Percentiles rank a stretch among this genome's conserved stretches.
Evolutionary conservation across 2,888 invertebrate genomes (phyloP).

Genomic region (Microctonus aethiopoides): DNA sequence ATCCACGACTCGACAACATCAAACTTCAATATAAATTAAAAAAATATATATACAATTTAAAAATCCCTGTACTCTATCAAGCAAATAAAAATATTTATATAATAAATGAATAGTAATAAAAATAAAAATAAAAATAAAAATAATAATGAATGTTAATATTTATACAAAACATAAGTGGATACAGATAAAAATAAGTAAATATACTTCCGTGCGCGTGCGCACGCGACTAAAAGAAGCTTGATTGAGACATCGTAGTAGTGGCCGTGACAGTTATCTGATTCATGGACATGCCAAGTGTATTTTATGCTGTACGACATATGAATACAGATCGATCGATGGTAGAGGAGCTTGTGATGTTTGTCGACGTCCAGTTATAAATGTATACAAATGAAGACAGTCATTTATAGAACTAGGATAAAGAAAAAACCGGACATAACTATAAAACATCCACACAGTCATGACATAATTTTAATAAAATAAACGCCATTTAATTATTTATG

Average conservation of each 20-base stretch:
- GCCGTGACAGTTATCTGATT: constrained; percentile 68
- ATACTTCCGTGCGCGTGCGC: constrained; percentile 29
- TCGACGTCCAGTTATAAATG: neutral
- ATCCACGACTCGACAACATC: neutral
- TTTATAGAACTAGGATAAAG: neutral
- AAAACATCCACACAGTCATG: no score
- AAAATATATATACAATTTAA: neutral
- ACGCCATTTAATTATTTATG: constrained; percentile 4
- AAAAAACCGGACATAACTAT: neutral
- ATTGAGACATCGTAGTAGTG: constrained; percentile 65
- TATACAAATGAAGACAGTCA: neutral
- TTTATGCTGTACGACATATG: constrained; percentile 67
- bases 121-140: no score
- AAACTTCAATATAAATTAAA: neutral
- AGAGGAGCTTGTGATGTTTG: neutral
- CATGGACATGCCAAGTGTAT: constrained; percentile 67
- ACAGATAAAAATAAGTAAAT: constrained; percentile 37
- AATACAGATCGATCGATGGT: constrained; percentile 65
- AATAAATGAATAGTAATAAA: no score
- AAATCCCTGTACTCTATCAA: neutral
- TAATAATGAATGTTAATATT: neutral
- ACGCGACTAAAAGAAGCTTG: constrained; percentile 43
- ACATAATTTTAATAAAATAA: constrained; percentile 9
- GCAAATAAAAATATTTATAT: neutral
- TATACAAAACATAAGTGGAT: neutral